Base-by-base conservation (phyloP, 2,888 invertebrate genomes). In the Leucozona laternaria region DNA sequence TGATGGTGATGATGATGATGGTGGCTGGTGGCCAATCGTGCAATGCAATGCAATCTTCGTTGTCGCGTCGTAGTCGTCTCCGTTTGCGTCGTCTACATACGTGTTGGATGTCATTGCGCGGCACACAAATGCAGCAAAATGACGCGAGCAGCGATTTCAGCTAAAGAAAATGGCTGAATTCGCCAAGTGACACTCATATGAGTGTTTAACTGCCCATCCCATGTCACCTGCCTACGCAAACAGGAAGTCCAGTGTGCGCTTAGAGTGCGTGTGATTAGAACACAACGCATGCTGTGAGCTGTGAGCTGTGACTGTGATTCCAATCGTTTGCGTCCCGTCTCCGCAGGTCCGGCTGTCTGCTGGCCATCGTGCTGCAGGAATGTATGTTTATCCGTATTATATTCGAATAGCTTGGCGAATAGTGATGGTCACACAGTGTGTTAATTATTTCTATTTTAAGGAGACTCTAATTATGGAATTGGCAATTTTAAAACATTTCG, bases 201-300 rank as follows among this genome's bases (percentile, higher is more conserved):
- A 81, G 86, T 86, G 86, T 78, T 86, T 86, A 81, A 81, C 86
- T 86, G 86, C 86, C 86, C 86, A 86, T 86, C 82, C 86, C 86
- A 86, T 86, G 86, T 86, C 86, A 82, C 86, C 86, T 82, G 78
- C 86, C 86, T 86, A 86, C 86, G 82, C 86, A 82, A 86, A 86
- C 86, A 86, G 86, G 86, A 86, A 82, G 86, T 86, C 53, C 34
- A 48, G 48, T 77, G 85, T 57, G 70, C 40, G 77, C 68, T 66
- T 66, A 43, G 37, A 68, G 80, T 72, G 81, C 78, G 78, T 81
- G 80, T 48, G 86, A 81, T 86, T 86, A 86, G 86, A 86, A 86
- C 86, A 78, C 75, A 86, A 78, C 81, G 81, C 86, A 81, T 78
- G 86, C 78, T 86, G 60, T 60, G 60, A 60, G 86, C 78, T 86